Conservation (phyloP, 2,113 vertebrate species). For the Percopsis transmontana region DNA sequence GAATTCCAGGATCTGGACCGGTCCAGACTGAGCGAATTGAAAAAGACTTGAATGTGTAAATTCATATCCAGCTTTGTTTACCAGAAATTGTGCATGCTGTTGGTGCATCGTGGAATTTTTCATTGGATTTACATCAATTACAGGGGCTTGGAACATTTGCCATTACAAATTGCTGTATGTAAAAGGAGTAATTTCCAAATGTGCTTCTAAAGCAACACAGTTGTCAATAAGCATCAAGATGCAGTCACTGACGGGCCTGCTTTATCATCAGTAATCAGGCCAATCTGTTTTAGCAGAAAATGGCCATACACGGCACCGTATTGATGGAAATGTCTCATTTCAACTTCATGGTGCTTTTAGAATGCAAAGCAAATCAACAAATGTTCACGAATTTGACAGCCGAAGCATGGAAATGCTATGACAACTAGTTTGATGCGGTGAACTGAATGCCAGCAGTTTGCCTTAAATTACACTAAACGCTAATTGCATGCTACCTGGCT, state of each 20-base stretch:
- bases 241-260: constrained; percentile 50
- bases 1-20: constrained; percentile 30
- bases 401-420: constrained; percentile 74
- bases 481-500: constrained; percentile 83
- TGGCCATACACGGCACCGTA: constrained; percentile 53
- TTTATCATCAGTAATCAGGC: constrained; percentile 73
- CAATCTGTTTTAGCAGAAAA: constrained; percentile 77
- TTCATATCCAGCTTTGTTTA: constrained; percentile 49
- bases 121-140: constrained; percentile 58
- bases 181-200: constrained; percentile 62
- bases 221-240: constrained; percentile 72
- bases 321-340: constrained; percentile 74
- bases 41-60: constrained; percentile 55
- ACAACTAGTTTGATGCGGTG: constrained; percentile 74
- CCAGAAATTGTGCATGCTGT: constrained; percentile 37
- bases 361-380: constrained; percentile 77
- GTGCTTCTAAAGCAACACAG: constrained; percentile 64
- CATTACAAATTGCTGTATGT: constrained; percentile 69
- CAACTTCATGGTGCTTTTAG: constrained; percentile 71
- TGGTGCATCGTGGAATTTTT: constrained; percentile 38
- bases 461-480: constrained; percentile 76
- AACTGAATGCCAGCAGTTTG: constrained; percentile 74
- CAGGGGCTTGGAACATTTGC: constrained; percentile 46
- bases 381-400: constrained; percentile 72
- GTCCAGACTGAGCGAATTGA: constrained; percentile 43